Conservation (phyloP, 1,140 invertebrate genomes). For the Myzus persicae region DNA sequence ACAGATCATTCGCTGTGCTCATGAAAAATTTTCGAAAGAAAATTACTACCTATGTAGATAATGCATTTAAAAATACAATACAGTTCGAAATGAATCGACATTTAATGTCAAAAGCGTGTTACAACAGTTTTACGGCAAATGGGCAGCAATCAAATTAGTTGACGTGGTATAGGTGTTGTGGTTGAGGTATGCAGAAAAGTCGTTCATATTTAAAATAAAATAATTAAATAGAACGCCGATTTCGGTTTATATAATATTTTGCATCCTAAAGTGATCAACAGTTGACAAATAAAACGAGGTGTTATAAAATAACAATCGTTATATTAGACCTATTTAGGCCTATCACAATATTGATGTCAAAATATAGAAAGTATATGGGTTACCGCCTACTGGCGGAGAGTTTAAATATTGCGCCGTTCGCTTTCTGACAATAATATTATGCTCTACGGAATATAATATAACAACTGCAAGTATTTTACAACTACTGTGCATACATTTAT, state of each 20-base stretch:
- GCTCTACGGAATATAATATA: neutral
- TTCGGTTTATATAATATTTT: neutral
- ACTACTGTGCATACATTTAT: neutral
- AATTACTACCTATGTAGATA: too few relatives aligned
- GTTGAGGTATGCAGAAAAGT: too few relatives aligned
- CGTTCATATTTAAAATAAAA: neutral
- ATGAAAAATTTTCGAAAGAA: too few relatives aligned
- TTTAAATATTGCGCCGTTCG: neutral
- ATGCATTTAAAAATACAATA: neutral
- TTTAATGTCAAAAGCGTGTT: neutral
- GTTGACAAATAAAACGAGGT: too few relatives aligned
- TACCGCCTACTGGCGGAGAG: neutral
- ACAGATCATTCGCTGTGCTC: too few relatives aligned
- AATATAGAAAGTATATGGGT: neutral
- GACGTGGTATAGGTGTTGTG: neutral
- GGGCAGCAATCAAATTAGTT: neutral
- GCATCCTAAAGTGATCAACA: neutral
- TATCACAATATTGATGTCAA: too few relatives aligned
- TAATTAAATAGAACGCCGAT: constrained; percentile 11
- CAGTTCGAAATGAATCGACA: neutral
- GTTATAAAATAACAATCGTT: neutral
- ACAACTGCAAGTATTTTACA: too few relatives aligned
- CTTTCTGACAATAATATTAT: neutral
- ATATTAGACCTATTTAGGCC: neutral
- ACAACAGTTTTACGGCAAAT: constrained; percentile 5